Base-by-base conservation (phyloP, 2,113 vertebrate species). In the Neogobius melanostomus region DNA sequence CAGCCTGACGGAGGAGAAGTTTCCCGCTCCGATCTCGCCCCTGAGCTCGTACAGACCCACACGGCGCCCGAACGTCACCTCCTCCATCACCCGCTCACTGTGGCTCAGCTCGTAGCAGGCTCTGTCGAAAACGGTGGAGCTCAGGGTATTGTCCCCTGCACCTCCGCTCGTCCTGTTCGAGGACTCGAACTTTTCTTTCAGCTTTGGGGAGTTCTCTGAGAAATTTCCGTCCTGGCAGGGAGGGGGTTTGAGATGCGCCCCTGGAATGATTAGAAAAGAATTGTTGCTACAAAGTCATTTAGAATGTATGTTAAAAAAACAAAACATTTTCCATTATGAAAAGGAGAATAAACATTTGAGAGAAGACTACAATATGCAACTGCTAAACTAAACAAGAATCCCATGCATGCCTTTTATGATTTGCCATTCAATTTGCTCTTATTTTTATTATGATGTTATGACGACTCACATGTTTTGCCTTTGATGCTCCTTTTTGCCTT, bases 1-100 rank as follows among this genome's bases (percentile, higher is more conserved):
- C 59, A 93, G 66, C 74, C 84, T 85, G 72, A 94, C 92, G 43
- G 90, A 83, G 52, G 93, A 92, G 76, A 93, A 94, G 84, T 93
- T 94, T 9, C 93, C 93, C 0, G 74, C 80, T 51, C 92, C 92
- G 1, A 94, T 92, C 75, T 90, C 86, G 43, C 91, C 92, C 9
- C 85, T 88, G n/a, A 93, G 80, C 69, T 92, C 84, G 0, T 93
- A 93, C 62, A 93, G 80, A 6, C 89, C 85, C 46, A 93, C 80
- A n/a, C 91, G 76, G 1, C 86, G 84, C 64, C 90, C 90, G 42
- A 89, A 86, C 0, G 67, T 75, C 64, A 90, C 67, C 14, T 93
- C 91, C 44, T 85, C 67, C 62, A 89, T 80, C 68, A 90, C 83
- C 64, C 42, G 82, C 71, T 91, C 86, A 1, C 87, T 86, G 63